Evolutionary conservation across 2,888 invertebrate species (phyloP), one percentile per base, ranked within the genome.

Genomic region (Ptilodon capucinus): DNA sequence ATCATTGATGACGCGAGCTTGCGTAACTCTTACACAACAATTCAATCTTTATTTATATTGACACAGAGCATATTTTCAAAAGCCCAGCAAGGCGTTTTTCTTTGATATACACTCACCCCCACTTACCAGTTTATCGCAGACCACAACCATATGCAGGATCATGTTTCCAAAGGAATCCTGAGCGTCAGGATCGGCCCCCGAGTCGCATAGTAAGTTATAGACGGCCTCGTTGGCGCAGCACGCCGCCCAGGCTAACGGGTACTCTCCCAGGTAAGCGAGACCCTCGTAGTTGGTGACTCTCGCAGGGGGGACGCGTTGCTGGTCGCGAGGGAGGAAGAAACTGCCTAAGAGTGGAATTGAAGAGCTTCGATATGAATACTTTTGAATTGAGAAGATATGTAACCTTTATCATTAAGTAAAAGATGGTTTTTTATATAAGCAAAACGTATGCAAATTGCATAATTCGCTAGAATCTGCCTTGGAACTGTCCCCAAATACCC

Each of bases 121-220:
- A 50, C 79, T 86, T 85, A 98, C 98, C 92, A 98, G 89, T 86
- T 99, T 98, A 87, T 99, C 98, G 76, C 97, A 96, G 51, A 99
- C 98, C 32, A 99, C 99, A 30, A 99, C 98, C 98, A 99, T 99
- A 79, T 99, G 99, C n/a, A 99, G 92, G 57, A 99, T 97, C 94
- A 98, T 99, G 80, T 99, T 99, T 9, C 99, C 99, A 75, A 98
- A 99, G 0, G 96, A 94, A 81, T 99, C 99, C 79, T 97, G 97
- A n/a, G 95, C 92, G 81, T 99, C 98, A 0, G 99, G 99, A 86
- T 99, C 95, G 0, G 99, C 98, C 1, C 96, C 98, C 40, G 94
- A 94, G 68, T 98, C 98, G 44, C 99, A 90, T 1, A 99, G 92
- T 51, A 98, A 92, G 88, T 99, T 99, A 80, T 99, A 99, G 9